Percentiles rank a stretch among this genome's conserved stretches.
phyloP scores from a whole-genome alignment of 1,140 invertebrate species.

The Cotesia vestalis region DNA sequence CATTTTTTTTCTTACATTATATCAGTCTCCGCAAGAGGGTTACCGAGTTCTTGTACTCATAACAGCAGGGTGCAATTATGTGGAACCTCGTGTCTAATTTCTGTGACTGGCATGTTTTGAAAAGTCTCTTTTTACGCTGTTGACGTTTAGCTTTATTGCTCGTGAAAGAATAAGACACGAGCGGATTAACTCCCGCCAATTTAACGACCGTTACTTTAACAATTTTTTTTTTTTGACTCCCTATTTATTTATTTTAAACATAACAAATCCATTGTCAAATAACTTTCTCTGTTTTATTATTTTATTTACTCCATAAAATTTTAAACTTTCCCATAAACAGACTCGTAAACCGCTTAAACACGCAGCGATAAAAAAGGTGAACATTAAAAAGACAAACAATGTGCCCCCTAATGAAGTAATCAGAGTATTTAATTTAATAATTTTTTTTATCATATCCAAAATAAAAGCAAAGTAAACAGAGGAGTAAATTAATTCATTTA shows the following conservation, averaged over 20 bases:
- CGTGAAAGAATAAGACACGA: conserved; percentile 10
- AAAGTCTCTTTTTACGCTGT: conserved; percentile 23
- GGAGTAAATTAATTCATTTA: conserved; percentile 37
- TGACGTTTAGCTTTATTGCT: no score
- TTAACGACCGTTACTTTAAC: background rate
- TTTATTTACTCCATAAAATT: background rate
- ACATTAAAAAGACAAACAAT: background rate
- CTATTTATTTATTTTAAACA: background rate
- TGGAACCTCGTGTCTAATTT: conserved; percentile 32
- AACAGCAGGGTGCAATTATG: conserved; percentile 42
- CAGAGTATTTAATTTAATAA: background rate
- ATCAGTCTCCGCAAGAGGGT: no score
- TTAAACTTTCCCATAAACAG: no score
- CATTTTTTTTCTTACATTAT: background rate
- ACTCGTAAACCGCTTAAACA: background rate
- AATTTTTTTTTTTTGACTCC: no score
- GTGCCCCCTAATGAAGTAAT: conserved; percentile 34
- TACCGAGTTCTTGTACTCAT: conserved; percentile 7
- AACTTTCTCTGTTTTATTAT: background rate
- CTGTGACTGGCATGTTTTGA: conserved; percentile 40
- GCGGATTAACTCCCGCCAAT: conserved; percentile 24
- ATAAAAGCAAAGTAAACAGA: conserved; percentile 8
- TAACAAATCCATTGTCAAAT: conserved; percentile 23
- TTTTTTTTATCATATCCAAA: conserved; percentile 21
- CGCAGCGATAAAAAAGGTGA: background rate